phyloP scores from a whole-genome alignment of 2,113 vertebrate species.

The Dasyornis broadbenti region DNA sequence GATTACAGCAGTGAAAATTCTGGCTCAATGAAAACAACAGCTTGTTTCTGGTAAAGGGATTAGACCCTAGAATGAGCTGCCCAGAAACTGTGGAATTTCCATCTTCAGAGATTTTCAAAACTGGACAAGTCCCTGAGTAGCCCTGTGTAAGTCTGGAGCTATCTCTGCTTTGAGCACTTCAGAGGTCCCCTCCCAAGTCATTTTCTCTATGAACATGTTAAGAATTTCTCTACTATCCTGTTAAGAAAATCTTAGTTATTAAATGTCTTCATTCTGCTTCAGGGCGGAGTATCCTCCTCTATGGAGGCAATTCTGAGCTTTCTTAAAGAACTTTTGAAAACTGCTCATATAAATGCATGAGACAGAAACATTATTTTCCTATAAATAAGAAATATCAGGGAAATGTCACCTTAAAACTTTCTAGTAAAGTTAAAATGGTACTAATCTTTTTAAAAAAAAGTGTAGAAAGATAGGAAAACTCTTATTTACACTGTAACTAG shows the following conservation, averaged over 20 bases:
- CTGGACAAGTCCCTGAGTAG: not conserved
- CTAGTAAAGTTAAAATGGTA: not conserved
- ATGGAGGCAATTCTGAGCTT: not conserved
- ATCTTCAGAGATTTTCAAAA: not conserved
- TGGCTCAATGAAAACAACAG: not conserved
- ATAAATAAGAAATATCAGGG: not conserved
- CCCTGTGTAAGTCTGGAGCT: not conserved
- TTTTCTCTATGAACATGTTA: not conserved
- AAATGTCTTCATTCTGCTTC: not conserved
- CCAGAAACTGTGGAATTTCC: not conserved
- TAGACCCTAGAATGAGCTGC: not conserved
- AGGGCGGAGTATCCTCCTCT: not conserved
- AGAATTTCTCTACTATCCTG: not conserved
- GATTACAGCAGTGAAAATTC: not conserved
- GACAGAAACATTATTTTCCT: not conserved
- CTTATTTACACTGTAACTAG: not conserved
- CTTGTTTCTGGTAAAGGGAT: not conserved
- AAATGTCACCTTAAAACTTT: not conserved
- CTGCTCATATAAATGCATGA: not conserved
- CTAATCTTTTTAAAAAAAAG: not conserved
- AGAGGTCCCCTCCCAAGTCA: not conserved
- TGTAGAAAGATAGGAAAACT: not conserved
- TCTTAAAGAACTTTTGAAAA: not conserved
- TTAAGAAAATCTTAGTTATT: not conserved
- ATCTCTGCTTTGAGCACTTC: not conserved